phyloP scores from a whole-genome alignment of 2,888 invertebrate genomes.

The Scaptomyza polygonia region DNA sequence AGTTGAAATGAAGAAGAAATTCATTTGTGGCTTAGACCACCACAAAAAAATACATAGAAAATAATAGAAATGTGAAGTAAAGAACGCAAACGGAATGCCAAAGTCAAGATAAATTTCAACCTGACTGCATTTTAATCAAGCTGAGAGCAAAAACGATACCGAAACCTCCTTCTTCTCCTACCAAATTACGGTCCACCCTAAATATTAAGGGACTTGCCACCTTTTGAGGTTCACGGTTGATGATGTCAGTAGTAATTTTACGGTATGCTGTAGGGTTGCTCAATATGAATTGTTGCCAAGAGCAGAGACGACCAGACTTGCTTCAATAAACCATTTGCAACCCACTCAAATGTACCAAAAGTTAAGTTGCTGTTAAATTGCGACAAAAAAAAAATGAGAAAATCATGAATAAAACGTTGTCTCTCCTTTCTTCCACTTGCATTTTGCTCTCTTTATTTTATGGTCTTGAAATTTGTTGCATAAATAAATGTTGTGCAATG shows the following conservation, averaged over 20 bases:
- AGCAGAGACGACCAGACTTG: conserved; percentile 11
- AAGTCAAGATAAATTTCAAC: conserved; percentile 66
- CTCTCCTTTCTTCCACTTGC: neutral
- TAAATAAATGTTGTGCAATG: conserved; percentile 10
- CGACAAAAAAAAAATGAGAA: conserved; percentile 30
- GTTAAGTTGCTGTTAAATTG: conserved; percentile 57
- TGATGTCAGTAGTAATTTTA: neutral
- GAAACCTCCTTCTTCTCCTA: conserved; percentile 5
- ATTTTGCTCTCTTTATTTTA: neutral
- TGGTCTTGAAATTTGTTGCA: conserved; percentile 20
- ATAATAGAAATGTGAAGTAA: neutral
- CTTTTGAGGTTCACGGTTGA: conserved; percentile 19
- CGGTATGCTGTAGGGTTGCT: conserved; percentile 2
- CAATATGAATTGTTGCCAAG: conserved; percentile 32
- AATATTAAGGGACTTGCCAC: conserved; percentile 22
- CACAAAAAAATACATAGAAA: neutral
- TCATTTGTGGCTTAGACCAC: conserved; percentile 49
- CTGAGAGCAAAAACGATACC: conserved; percentile 34
- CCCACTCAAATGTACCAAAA: conserved; percentile 1
- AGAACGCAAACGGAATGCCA: conserved; percentile 41
- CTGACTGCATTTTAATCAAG: conserved; percentile 81
- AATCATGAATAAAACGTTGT: conserved; percentile 18
- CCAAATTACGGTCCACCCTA: conserved; percentile 43
- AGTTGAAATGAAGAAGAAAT: conserved; percentile 44
- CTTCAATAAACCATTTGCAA: conserved; percentile 26